These are phyloP conservation scores for Tenthredo scrophulariae DNA, from an alignment of 2,888 invertebrate species.

Conservation along the genomic window DNA sequence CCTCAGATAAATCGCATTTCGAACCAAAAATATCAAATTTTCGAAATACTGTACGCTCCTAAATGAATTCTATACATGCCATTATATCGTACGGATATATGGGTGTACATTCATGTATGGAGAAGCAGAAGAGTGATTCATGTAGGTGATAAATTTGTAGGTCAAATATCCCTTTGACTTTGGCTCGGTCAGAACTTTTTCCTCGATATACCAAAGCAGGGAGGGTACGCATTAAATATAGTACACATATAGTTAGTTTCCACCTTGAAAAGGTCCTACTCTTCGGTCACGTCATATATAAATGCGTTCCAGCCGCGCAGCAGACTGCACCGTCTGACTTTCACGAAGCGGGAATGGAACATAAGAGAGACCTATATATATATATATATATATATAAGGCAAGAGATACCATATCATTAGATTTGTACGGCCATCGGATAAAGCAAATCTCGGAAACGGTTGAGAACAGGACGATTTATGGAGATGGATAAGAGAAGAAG, in stretches of 20 bases:
- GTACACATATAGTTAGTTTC: neutral
- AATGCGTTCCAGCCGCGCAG: slow-evolving; percentile 31
- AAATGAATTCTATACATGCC: neutral
- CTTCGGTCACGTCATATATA: slow-evolving; percentile 21
- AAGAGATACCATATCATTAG: neutral
- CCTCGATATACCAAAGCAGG: neutral
- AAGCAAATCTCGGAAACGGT: neutral
- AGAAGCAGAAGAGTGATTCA: neutral
- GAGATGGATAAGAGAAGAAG: neutral
- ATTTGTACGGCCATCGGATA: neutral
- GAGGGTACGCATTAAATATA: neutral
- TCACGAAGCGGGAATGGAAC: slow-evolving; percentile 22
- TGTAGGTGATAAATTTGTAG: neutral
- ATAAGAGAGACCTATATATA: neutral
- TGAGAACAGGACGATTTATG: neutral
- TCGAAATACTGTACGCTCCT: neutral
- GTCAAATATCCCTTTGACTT: neutral
- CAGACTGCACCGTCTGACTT: slow-evolving; percentile 41
- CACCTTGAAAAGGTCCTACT: slow-evolving; percentile 31
- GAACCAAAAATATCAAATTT: neutral
- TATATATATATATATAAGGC: neutral
- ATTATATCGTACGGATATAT: neutral
- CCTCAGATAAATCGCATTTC: neutral
- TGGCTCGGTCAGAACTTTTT: neutral
- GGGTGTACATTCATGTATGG: neutral